A percentile compares a stretch with the other conserved stretches of the same genome.
Conservation (phyloP, 2,888 invertebrate species). For the Acholoe squamosa region DNA sequence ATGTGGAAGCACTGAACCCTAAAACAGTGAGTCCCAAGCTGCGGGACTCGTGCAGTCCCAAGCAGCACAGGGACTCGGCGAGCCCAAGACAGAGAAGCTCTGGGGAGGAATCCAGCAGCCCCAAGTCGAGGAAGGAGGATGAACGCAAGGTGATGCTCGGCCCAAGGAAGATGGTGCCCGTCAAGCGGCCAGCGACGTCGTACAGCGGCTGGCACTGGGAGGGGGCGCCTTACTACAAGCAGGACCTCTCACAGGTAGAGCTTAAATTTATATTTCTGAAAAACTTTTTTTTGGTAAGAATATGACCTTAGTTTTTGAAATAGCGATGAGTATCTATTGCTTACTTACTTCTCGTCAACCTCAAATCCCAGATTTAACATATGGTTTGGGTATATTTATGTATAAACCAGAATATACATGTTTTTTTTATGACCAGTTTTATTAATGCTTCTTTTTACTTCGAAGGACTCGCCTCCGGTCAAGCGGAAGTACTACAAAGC, state of each 20-base stretch:
- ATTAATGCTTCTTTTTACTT: neutral
- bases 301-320: no score
- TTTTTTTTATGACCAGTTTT: no score
- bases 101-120: neutral
- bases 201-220: conserved; percentile 67
- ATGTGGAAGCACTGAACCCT: conserved; percentile 50
- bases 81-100: neutral
- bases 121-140: conserved; percentile 30
- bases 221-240: conserved; percentile 62
- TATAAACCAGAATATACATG: no score
- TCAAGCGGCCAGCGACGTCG: conserved; percentile 1
- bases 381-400: no score
- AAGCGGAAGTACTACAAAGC: conserved; percentile 93
- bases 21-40: conserved; percentile 30
- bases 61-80: neutral
- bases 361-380: no score
- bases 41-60: conserved; percentile 45
- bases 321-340: no score
- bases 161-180: conserved; percentile 59
- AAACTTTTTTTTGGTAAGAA: no score
- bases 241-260: conserved; percentile 4
- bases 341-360: no score
- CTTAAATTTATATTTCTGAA: no score
- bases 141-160: conserved; percentile 53
- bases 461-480: conserved; percentile 85